Evolutionary conservation across 2,113 vertebrate genomes (phyloP), one percentile per base, ranked within the genome.

Genomic region (Holacanthus passer): DNA sequence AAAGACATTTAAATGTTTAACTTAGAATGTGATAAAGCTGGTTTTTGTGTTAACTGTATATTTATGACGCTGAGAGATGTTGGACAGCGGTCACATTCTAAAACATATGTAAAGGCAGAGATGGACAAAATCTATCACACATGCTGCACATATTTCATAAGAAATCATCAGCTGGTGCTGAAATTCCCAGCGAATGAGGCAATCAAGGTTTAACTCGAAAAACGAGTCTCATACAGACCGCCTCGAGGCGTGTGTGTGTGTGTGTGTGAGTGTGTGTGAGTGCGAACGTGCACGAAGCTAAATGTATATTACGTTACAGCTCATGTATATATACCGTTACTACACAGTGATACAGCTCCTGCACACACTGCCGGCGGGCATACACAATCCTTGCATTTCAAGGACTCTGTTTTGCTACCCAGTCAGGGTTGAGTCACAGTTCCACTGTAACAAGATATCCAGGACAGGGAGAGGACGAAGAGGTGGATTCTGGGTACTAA

Each of bases 311-410:
- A 63, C 31, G 5, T 52, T 29, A 65, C 70, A 67, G 63, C 68
- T 12, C 16, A 45, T 70, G 48, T 45, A 35, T 63, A 20, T 37
- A 27, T 1, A 20, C 32, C 68, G 62, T 52, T 67, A 65, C 65
- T 73, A 62, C 39, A 43, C 77, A 52, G 78, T 70, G 56, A 31
- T 39, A 6, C 45, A 47, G 79, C 59, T 65, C 31, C n/a, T 43
- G 60, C 83, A 77, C 78, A 85, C 70, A 56, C 64, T 53, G 71
- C 82, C 73, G 73, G 56, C 41, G 24, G 66, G 39, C 81, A 85
- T 19, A 81, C 79, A 84, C 65, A 65, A 79, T 72, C 58, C 68
- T 73, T 84, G 77, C 79, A 87, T 84, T 89, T 88, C 86, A 91
- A 90, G 86, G 84, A 85, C 73, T 78, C 72, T 77, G 83, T 80